These are phyloP conservation scores for Pterocles burchelli DNA, from an alignment of 2,113 vertebrate species.

Conservation along the genomic window DNA sequence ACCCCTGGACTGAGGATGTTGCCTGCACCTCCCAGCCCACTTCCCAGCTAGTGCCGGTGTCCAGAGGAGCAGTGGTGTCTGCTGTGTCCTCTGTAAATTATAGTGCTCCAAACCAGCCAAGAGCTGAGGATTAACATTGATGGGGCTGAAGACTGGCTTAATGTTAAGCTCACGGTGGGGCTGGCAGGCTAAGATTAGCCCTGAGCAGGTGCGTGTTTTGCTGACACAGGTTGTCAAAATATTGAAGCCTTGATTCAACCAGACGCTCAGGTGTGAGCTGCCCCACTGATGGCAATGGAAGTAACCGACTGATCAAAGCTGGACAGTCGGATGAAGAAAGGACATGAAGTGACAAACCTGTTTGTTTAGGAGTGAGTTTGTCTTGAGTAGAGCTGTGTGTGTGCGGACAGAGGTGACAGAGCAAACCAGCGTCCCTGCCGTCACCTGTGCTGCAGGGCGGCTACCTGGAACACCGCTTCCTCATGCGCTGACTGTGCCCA, in stretches of 20 bases:
- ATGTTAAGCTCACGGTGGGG: neutral
- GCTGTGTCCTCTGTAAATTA: neutral
- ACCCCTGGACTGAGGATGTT: neutral
- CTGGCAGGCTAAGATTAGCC: slow-evolving; percentile 12
- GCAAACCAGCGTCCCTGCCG: rapidly evolving
- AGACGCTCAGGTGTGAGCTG: neutral
- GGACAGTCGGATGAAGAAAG: neutral
- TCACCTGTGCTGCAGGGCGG: rapidly evolving
- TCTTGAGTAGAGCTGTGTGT: neutral
- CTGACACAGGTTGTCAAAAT: slow-evolving; percentile 33
- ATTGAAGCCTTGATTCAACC: neutral
- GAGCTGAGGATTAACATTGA: slow-evolving; percentile 16
- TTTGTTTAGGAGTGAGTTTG: neutral
- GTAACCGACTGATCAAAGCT: neutral
- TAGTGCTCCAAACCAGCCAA: neutral
- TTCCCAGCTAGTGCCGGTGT: neutral
- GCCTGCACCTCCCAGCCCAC: neutral
- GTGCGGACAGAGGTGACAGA: neutral
- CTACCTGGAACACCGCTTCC: neutral
- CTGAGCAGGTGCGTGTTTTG: neutral
- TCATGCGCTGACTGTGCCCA: rapidly evolving
- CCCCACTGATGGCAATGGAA: neutral
- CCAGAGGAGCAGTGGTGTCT: neutral
- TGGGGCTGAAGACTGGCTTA: slow-evolving; percentile 26
- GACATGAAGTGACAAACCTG: neutral